Base-by-base conservation (phyloP, 2,113 vertebrate genomes). In the Mastomys natalensis region DNA sequence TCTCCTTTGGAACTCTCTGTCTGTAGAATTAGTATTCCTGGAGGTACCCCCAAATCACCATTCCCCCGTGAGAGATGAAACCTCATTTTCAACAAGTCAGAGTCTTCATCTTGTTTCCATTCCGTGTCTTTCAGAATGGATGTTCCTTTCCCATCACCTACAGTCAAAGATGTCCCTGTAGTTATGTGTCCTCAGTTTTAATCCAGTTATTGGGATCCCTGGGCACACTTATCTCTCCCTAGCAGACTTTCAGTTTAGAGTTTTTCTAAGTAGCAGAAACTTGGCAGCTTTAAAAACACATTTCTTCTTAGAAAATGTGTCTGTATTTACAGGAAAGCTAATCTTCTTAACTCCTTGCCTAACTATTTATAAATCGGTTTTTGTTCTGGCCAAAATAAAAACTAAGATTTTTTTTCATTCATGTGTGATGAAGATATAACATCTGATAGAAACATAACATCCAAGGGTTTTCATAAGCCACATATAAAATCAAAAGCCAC, bases 211-310 rank as follows among this genome's bases (percentile, higher is more conserved):
- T 99, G 98, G 99, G 98, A 98, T 99, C 98, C 92, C 98, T 98
- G 98, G 97, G 98, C 98, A 98, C 97, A 98, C 98, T 99, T 99
- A 99, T 99, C 99, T 99, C 98, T 96, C 97, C 97, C 97, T 97
- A 98, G 98, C 99, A 99, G 99, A 98, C 98, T 97, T 94, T 95
- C 97, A 96, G 96, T 98, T 98, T 99, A 98, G 98, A 98, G 97
- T 99, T 99, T 97, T 98, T 99, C 98, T 99, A 99, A 99, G 98
- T 98, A 98, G 98, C 91, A 96, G 97, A 98, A 84, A 98, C 98
- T 98, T 98, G 98, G 98, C 98, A 98, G 97, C 96, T 97, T 99
- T 99, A 98, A 97, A 98, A 98, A 97, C 96, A 92, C 95, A 96
- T 97, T 99, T 95, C 92, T 98, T n/a, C 94, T 81, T 97, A 98